phyloP scores from a whole-genome alignment of 2,888 invertebrate genomes.

The Pollenia labialis region DNA sequence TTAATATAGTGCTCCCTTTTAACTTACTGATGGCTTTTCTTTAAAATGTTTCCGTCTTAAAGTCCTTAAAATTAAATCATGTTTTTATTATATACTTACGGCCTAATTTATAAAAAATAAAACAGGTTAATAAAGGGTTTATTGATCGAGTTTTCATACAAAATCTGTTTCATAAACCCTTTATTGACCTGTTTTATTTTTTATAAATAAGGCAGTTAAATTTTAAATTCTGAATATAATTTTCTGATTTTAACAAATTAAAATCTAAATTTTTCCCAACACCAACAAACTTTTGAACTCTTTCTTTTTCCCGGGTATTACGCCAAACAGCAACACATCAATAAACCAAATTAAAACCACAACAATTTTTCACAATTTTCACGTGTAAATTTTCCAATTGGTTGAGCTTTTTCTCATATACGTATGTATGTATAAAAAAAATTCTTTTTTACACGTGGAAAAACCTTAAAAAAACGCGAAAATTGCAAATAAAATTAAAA shows the following conservation, averaged over 20 bases:
- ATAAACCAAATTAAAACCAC: constrained; percentile 77
- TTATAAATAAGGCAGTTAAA: too few species aligned
- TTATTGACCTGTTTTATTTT: too few species aligned
- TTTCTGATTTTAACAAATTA: constrained; percentile 33
- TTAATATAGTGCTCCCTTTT: too few species aligned
- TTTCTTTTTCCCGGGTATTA: neutral
- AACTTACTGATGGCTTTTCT: too few species aligned
- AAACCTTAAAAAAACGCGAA: constrained; percentile 35
- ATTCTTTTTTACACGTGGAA: constrained; percentile 14
- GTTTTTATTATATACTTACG: too few species aligned
- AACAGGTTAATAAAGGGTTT: too few species aligned
- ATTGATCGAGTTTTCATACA: too few species aligned
- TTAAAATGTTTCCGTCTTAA: too few species aligned
- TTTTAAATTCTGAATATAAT: neutral
- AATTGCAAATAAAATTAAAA: constrained; percentile 44
- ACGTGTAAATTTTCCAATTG: constrained; percentile 83
- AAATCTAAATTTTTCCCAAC: constrained; percentile 12
- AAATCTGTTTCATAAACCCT: too few species aligned
- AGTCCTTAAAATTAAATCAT: too few species aligned
- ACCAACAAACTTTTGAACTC: neutral
- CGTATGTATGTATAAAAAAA: too few species aligned
- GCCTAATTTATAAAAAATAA: too few species aligned
- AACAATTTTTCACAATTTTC: constrained; percentile 83
- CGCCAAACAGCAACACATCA: constrained; percentile 63
- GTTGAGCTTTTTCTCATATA: constrained; percentile 74